phyloP scores from a whole-genome alignment of 2,888 invertebrate genomes.

The Coecobrya sp. region DNA sequence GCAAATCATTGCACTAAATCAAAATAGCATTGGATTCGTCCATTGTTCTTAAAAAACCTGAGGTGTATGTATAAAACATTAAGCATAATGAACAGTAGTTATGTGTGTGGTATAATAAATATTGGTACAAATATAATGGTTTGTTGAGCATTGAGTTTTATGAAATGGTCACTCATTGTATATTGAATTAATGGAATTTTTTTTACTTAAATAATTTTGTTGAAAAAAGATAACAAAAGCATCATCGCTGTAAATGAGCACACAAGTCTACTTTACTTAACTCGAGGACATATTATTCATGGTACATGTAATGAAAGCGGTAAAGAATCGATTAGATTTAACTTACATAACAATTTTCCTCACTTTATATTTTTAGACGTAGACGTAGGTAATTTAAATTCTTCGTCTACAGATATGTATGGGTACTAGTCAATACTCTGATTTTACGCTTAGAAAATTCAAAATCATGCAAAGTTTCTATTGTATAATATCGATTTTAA shows the following conservation, averaged over 20 bases:
- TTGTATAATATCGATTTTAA: no score
- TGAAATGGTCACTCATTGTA: not conserved
- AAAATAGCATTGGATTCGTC: not conserved
- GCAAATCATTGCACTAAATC: conserved; percentile 37
- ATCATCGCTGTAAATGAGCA: not conserved
- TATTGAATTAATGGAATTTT: not conserved
- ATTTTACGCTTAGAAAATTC: no score
- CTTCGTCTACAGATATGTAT: no score
- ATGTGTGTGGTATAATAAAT: not conserved
- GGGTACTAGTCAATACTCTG: no score
- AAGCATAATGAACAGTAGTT: not conserved
- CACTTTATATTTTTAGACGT: no score
- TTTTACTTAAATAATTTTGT: no score
- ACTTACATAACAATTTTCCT: no score
- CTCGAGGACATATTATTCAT: not conserved
- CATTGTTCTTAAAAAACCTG: not conserved
- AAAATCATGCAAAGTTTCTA: no score
- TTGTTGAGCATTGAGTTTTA: not conserved
- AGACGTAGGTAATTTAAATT: no score
- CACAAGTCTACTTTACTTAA: not conserved
- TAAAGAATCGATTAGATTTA: no score
- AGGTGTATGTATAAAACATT: not conserved
- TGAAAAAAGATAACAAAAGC: no score
- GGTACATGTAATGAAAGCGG: no score
- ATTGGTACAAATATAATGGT: not conserved